Conservation (phyloP, 2,888 invertebrate species). For the Resseliella maxima region DNA sequence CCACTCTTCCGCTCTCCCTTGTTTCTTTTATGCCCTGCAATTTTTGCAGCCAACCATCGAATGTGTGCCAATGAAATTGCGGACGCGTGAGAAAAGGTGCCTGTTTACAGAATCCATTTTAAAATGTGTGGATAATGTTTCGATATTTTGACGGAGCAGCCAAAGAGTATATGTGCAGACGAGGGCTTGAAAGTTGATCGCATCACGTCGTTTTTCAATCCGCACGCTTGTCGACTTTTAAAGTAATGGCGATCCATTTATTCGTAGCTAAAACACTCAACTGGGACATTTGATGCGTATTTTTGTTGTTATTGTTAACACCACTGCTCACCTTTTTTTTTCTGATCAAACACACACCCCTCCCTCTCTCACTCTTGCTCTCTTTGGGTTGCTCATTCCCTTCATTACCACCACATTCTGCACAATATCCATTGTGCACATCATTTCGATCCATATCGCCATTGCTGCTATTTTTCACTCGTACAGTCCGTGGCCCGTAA, state of each 20-base stretch:
- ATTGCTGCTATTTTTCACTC: constrained; percentile 19
- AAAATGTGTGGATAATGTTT: constrained; percentile 6
- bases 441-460: constrained; percentile 39
- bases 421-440: constrained; percentile 35
- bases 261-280: constrained; percentile 45
- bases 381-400: background rate
- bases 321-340: background rate
- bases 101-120: background rate
- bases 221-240: constrained; percentile 51
- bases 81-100: background rate
- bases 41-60: constrained; percentile 1
- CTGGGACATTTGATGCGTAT: constrained; percentile 46
- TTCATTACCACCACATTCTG: background rate
- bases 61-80: background rate
- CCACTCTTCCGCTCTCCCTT: background rate
- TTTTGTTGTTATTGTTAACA: constrained; percentile 34
- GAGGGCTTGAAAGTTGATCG: constrained; percentile 42
- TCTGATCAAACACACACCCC: background rate
- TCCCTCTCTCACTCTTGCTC: background rate
- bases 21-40: background rate
- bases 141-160: background rate
- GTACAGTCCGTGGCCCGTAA: background rate
- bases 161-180: background rate
- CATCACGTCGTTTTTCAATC: constrained; percentile 53
- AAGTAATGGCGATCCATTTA: constrained; percentile 53